phyloP scores from a whole-genome alignment of 2,888 invertebrate species.

The Caenorhabditis sinica region DNA sequence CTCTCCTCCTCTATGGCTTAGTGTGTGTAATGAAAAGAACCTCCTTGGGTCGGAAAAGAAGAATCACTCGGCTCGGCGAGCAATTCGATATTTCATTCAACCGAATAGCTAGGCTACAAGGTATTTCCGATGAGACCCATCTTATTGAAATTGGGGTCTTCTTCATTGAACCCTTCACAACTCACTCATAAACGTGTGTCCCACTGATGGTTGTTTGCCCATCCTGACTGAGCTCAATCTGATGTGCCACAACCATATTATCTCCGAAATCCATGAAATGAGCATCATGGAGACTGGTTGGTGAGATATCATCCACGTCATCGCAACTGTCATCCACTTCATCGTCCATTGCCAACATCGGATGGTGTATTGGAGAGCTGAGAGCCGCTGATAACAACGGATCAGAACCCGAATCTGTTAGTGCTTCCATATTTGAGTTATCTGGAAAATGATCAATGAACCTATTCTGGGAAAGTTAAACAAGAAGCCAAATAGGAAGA shows the following conservation, averaged over 20 bases:
- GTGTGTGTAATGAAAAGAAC: slow-evolving; percentile 20
- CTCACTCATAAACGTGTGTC: slow-evolving; percentile 22
- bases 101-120: background rate
- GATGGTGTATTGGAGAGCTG: slow-evolving; percentile 14
- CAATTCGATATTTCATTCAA: slow-evolving; percentile 31
- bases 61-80: slow-evolving; percentile 13
- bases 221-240: background rate
- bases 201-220: slow-evolving; percentile 1
- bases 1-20: slow-evolving; percentile 12
- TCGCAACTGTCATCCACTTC: slow-evolving; percentile 29
- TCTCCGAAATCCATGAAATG: slow-evolving; percentile 49
- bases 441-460: background rate
- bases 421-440: slow-evolving; percentile 40
- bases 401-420: slow-evolving; percentile 44
- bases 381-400: slow-evolving; percentile 42
- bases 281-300: slow-evolving; percentile 18
- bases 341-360: slow-evolving; percentile 21
- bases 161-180: background rate
- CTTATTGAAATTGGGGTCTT: too few species aligned
- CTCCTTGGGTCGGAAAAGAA: background rate
- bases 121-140: background rate
- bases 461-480: background rate
- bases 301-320: slow-evolving; percentile 38
- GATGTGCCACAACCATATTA: slow-evolving; percentile 12
- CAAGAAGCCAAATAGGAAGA: background rate